A percentile compares a stretch with the other conserved stretches of the same genome.
Evolutionary conservation across 2,797 vertebrate species (phyloP).

Genomic region (Pitangus sulphuratus): DNA sequence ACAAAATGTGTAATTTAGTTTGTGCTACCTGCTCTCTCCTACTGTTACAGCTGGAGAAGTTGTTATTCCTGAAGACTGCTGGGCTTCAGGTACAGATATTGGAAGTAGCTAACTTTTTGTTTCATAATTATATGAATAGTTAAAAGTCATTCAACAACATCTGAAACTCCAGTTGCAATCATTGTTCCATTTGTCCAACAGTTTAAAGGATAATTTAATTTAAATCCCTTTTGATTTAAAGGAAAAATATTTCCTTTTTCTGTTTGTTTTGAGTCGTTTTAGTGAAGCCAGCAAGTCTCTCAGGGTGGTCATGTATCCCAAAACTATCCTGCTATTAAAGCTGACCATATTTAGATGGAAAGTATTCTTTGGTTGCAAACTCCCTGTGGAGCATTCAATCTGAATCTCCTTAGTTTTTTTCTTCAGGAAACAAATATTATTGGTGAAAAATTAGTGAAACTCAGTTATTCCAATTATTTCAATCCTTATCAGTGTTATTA

Average conservation of each 20-base stretch:
- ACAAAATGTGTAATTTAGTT: not conserved
- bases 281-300: slow-evolving; percentile 17
- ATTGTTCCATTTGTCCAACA: not conserved
- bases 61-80: not conserved
- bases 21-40: not conserved
- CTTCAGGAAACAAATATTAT: not conserved
- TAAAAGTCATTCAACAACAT: not conserved
- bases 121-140: not conserved
- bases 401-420: not conserved
- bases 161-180: not conserved
- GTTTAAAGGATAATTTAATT: not conserved
- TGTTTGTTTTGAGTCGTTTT: not conserved
- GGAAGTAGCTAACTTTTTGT: not conserved
- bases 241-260: not conserved
- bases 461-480: not conserved
- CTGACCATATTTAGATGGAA: not conserved
- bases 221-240: not conserved
- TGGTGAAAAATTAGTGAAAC: not conserved
- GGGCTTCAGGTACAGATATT: not conserved
- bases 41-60: not conserved
- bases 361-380: not conserved
- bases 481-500: not conserved
- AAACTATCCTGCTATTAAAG: not conserved
- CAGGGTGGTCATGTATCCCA: not conserved
- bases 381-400: not conserved